Percentiles rank a stretch among this genome's conserved stretches.
Evolutionary conservation across 2,113 vertebrate species (phyloP).

Genomic region (Cygnus atratus): DNA sequence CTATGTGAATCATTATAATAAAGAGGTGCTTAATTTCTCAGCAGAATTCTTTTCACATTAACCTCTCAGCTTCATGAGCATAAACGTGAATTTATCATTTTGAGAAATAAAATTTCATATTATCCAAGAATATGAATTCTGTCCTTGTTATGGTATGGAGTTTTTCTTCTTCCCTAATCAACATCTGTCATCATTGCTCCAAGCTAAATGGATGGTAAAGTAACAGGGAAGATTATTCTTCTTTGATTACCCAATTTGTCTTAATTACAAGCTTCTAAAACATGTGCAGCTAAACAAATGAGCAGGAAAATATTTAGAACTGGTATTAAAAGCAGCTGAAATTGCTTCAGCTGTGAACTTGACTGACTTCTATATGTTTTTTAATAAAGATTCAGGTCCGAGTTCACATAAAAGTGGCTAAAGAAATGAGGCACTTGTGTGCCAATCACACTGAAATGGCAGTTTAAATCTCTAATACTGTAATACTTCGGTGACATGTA

Average conservation of each 20-base stretch:
- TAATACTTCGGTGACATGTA: conserved; percentile 66
- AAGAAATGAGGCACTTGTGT: conserved; percentile 57
- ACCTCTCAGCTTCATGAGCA: not conserved
- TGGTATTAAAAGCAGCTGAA: conserved; percentile 63
- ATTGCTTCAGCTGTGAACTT: conserved; percentile 60
- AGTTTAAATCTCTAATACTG: conserved; percentile 64
- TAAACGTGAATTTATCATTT: conserved; percentile 4
- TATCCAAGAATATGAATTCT: conserved; percentile 37
- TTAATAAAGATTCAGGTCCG: conserved; percentile 62
- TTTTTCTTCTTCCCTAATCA: conserved; percentile 61
- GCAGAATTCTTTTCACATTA: conserved; percentile 7
- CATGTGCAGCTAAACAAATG: conserved; percentile 67
- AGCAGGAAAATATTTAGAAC: conserved; percentile 62
- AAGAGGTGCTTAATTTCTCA: conserved; percentile 43
- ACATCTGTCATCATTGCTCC: conserved; percentile 73
- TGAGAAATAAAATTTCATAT: not conserved
- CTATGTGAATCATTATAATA: conserved; percentile 5
- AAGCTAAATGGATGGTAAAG: conserved; percentile 74
- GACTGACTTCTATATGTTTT: conserved; percentile 53
- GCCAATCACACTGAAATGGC: conserved; percentile 69
- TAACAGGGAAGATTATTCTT: conserved; percentile 77
- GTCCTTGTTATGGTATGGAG: conserved; percentile 30
- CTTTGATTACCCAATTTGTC: conserved; percentile 78
- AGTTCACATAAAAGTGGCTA: conserved; percentile 49
- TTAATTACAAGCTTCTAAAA: conserved; percentile 77